Evolutionary conservation across 2,888 invertebrate genomes (phyloP).

Genomic region (Mellilla xanthometata): DNA sequence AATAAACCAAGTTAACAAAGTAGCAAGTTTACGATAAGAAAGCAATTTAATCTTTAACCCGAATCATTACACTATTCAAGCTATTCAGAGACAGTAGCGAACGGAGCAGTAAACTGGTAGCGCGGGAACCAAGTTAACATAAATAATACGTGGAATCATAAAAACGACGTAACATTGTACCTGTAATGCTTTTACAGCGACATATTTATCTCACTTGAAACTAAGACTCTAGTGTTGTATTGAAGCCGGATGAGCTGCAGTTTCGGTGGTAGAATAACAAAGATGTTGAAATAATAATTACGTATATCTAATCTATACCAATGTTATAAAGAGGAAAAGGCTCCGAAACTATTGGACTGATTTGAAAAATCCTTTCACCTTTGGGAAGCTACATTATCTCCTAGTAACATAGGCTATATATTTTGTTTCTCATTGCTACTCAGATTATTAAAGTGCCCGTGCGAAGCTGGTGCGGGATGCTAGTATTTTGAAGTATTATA

Average conservation of each 20-base stretch:
- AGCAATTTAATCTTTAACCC: slow-evolving; percentile 31
- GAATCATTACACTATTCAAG: slow-evolving; percentile 29
- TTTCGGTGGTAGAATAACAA: too few relatives aligned
- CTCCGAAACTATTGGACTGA: too few relatives aligned
- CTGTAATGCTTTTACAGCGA: slow-evolving; percentile 42
- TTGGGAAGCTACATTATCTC: too few relatives aligned
- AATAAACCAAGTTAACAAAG: slow-evolving; percentile 13
- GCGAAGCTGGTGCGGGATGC: too few relatives aligned
- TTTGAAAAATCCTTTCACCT: too few relatives aligned
- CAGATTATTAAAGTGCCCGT: too few relatives aligned
- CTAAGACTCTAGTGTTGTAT: slow-evolving; percentile 1
- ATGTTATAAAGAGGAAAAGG: too few relatives aligned
- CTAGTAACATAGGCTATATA: too few relatives aligned
- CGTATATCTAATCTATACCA: too few relatives aligned
- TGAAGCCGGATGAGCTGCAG: slow-evolving; percentile 19
- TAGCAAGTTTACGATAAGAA: slow-evolving; percentile 23
- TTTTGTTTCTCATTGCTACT: too few relatives aligned
- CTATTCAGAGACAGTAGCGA: slow-evolving; percentile 29
- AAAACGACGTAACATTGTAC: slow-evolving; percentile 44
- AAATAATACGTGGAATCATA: slow-evolving; percentile 46
- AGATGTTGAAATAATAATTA: too few relatives aligned
- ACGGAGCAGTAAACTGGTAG: slow-evolving; percentile 32
- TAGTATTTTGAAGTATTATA: too few relatives aligned
- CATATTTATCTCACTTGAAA: slow-evolving; percentile 38
- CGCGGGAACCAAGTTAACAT: slow-evolving; percentile 42